phyloP scores from a whole-genome alignment of 2,113 vertebrate genomes.

The Todiramphus chloris region DNA sequence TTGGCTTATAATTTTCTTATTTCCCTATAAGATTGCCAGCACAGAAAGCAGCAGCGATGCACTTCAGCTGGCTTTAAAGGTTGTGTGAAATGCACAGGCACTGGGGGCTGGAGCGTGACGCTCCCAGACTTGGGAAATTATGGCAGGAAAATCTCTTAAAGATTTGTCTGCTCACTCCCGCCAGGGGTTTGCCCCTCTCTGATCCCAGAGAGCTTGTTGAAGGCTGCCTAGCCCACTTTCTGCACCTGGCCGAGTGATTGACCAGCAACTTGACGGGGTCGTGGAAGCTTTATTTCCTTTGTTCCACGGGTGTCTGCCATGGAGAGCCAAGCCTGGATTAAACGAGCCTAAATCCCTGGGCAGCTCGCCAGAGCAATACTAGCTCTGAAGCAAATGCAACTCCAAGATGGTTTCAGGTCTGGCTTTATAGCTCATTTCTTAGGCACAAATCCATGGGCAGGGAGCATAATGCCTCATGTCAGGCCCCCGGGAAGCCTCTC shows the following conservation, averaged over 20 bases:
- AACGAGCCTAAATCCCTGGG: slow-evolving; percentile 57
- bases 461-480: slow-evolving; percentile 7
- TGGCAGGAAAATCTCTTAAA: neutral
- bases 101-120: rapidly evolving
- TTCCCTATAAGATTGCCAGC: neutral
- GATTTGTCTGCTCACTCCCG: neutral
- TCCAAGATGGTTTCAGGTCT: slow-evolving; percentile 38
- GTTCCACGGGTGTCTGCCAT: slow-evolving; percentile 60
- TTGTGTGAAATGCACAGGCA: neutral
- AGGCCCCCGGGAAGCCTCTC: neutral
- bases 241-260: slow-evolving; percentile 66
- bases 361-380: slow-evolving; percentile 60
- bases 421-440: slow-evolving; percentile 36
- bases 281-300: slow-evolving; percentile 66
- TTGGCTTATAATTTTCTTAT: neutral
- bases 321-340: slow-evolving; percentile 69
- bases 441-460: slow-evolving; percentile 5
- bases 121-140: neutral
- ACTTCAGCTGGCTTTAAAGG: slow-evolving; percentile 2
- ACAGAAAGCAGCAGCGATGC: neutral
- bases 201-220: neutral
- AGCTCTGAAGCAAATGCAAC: slow-evolving; percentile 16
- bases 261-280: slow-evolving; percentile 26
- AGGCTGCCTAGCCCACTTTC: slow-evolving; percentile 24
- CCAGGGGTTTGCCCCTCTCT: neutral